Evolutionary conservation across 2,113 vertebrate genomes (phyloP).

Genomic region (Heliornis fulica): DNA sequence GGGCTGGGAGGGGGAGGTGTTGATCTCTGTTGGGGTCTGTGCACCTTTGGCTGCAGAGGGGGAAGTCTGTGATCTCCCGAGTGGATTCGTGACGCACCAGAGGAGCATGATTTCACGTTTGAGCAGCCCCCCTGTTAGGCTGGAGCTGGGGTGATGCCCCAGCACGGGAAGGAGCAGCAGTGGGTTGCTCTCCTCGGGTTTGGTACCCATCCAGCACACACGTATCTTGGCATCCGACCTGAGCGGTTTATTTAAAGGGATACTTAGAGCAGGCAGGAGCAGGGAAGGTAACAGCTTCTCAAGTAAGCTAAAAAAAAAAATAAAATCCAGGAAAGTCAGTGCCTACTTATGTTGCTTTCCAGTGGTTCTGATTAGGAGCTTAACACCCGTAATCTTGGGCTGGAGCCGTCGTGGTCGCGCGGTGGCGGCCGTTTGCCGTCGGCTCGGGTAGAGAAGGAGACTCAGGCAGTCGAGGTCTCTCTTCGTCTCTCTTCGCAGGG

Average conservation of each 20-base stretch:
- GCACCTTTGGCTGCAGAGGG: too few relatives aligned
- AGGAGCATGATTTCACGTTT: rapidly evolving
- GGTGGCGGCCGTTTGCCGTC: neutral
- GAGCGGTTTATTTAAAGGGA: neutral
- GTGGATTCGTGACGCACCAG: neutral
- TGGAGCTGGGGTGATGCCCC: rapidly evolving
- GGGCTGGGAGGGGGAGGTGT: rapidly evolving
- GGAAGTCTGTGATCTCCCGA: rapidly evolving
- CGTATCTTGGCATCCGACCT: rapidly evolving
- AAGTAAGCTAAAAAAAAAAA: neutral
- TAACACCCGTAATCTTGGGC: rapidly evolving
- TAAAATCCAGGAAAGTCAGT: neutral
- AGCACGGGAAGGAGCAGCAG: rapidly evolving
- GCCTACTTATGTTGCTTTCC: neutral
- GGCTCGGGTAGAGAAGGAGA: neutral
- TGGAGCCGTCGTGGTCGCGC: neutral
- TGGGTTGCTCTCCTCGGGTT: rapidly evolving
- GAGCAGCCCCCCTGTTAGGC: neutral
- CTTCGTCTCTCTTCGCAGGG: neutral
- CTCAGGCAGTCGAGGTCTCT: rapidly evolving
- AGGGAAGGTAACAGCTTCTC: neutral
- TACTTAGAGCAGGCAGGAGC: neutral
- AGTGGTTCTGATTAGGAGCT: neutral
- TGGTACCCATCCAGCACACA: neutral
- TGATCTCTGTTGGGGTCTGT: rapidly evolving